Evolutionary conservation across 1,140 invertebrate species (phyloP).

Genomic region (Bombus fervidus): DNA sequence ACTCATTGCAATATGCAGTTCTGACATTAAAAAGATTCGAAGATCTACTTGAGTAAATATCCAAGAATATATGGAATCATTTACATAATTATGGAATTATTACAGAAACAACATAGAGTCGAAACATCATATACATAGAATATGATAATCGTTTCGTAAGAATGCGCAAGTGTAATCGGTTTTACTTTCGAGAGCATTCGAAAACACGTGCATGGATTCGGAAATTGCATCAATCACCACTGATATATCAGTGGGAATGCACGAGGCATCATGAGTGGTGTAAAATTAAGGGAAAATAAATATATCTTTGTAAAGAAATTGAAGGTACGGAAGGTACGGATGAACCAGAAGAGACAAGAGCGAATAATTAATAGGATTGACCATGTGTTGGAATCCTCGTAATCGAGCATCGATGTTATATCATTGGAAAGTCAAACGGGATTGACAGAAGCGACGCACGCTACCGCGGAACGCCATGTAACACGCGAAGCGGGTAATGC

Average conservation of each 20-base stretch:
- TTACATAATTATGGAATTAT: neutral
- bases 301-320: conserved; percentile 43
- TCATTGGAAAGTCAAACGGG: conserved; percentile 9
- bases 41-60: neutral
- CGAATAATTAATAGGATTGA: conserved; percentile 2
- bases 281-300: conserved; percentile 57
- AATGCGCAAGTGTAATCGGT: conserved; percentile 19
- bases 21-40: neutral
- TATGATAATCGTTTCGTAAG: neutral
- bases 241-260: neutral
- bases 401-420: conserved; percentile 4
- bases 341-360: neutral
- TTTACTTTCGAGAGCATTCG: neutral
- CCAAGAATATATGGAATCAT: neutral
- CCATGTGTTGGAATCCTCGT: neutral
- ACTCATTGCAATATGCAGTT: neutral
- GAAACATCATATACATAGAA: neutral
- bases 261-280: conserved; percentile 6
- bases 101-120: neutral
- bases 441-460: conserved; percentile 41
- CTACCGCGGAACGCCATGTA: conserved; percentile 45
- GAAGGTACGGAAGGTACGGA: neutral
- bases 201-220: neutral
- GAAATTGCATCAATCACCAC: neutral
- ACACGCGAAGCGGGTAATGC: conserved; percentile 47